Evolutionary conservation across 2,888 invertebrate species (phyloP).

Genomic region (Ectobius pallidus): DNA sequence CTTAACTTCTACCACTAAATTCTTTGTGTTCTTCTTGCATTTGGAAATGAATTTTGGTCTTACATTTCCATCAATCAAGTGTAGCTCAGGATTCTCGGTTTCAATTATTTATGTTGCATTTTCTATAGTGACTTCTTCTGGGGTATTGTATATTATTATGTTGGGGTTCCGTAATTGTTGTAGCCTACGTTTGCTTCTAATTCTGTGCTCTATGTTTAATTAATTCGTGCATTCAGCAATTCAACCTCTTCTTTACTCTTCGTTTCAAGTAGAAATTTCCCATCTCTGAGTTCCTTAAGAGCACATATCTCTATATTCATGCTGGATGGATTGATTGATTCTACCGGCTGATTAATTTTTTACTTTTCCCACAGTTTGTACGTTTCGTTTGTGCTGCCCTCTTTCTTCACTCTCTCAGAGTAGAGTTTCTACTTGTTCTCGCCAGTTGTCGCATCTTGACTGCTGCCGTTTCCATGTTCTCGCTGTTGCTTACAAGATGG

Average conservation of each 20-base stretch:
- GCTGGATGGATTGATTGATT: not conserved
- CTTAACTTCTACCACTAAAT: not conserved
- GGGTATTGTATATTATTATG: not conserved
- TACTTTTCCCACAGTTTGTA: not conserved
- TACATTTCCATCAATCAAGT: not conserved
- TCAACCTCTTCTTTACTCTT: not conserved
- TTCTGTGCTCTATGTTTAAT: not conserved
- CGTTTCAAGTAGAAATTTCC: not conserved
- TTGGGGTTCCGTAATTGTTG: not conserved
- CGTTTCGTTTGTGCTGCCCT: not conserved
- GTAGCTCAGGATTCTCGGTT: not conserved
- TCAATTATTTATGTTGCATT: not conserved
- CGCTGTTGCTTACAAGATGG: not conserved
- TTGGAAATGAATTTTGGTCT: conserved; percentile 7
- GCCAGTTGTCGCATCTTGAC: not conserved
- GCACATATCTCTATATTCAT: not conserved
- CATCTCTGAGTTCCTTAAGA: not conserved
- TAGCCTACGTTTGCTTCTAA: not conserved
- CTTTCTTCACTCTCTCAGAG: conserved; percentile 4
- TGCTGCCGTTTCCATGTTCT: not conserved
- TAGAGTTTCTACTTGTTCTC: not conserved
- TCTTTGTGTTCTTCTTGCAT: conserved; percentile 2
- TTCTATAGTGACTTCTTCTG: not conserved
- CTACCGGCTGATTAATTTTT: not conserved
- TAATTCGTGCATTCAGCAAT: not conserved